These are phyloP conservation scores for Omphaloscelis lunosa DNA, from an alignment of 2,888 invertebrate genomes.

Conservation along the genomic window DNA sequence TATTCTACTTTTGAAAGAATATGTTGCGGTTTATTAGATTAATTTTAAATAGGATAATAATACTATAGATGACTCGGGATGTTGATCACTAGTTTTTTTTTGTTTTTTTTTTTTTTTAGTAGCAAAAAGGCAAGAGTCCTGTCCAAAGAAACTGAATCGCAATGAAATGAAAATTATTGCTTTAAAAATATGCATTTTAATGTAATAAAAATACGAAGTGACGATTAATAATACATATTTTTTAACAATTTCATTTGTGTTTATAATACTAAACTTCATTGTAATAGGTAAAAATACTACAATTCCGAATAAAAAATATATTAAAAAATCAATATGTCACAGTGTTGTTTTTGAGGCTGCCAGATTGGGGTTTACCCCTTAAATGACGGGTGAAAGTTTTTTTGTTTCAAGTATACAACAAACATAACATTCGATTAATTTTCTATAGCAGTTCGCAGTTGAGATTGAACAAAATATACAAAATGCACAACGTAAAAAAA, in stretches of 20 bases:
- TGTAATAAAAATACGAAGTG: neutral
- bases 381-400: neutral
- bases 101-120: neutral
- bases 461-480: neutral
- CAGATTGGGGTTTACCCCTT: neutral
- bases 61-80: too few species aligned
- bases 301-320: neutral
- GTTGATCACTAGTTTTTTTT: neutral
- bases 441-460: neutral
- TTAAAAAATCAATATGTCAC: constrained; percentile 4
- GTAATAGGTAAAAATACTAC: neutral
- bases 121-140: neutral
- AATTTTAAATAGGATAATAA: too few species aligned
- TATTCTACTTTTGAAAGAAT: neutral
- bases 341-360: neutral
- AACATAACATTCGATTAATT: neutral
- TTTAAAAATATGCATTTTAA: neutral
- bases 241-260: neutral
- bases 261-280: neutral
- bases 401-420: neutral
- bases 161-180: neutral
- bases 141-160: neutral
- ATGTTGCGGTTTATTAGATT: neutral
- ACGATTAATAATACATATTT: neutral
- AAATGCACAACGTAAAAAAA: neutral